A percentile compares a stretch with the other conserved stretches of the same genome.
These are phyloP conservation scores for Perodicticus potto DNA, from an alignment of 2,797 vertebrate genomes.

Conservation along the genomic window DNA sequence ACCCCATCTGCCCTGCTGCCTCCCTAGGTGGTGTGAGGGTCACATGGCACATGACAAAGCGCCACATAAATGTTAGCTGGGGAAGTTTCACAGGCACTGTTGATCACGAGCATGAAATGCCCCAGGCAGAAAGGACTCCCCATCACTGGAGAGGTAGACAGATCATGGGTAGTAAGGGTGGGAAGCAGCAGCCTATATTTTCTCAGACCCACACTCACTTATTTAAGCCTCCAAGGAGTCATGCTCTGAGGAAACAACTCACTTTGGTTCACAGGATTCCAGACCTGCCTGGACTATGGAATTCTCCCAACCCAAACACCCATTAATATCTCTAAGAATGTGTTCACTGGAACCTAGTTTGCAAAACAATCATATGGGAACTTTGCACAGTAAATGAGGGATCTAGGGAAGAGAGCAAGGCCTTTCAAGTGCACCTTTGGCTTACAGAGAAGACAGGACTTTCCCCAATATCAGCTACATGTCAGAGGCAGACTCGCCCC, in stretches of 20 bases:
- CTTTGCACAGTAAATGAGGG: not conserved
- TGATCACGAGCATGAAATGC: not conserved
- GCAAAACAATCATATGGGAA: not conserved
- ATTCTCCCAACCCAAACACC: not conserved
- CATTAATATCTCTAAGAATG: not conserved
- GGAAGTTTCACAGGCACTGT: not conserved
- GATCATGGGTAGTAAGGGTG: not conserved
- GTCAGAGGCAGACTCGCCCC: not conserved
- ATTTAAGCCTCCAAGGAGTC: not conserved
- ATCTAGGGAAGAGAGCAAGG: not conserved
- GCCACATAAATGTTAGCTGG: not conserved
- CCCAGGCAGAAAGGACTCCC: not conserved
- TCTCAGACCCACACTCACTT: not conserved
- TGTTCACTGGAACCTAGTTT: not conserved
- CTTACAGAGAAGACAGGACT: not conserved
- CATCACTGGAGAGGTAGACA: not conserved
- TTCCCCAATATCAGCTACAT: not conserved
- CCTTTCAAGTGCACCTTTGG: not conserved
- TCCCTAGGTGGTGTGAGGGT: not conserved
- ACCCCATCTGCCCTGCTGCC: not conserved
- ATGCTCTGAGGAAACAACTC: not conserved
- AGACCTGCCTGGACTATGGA: not conserved
- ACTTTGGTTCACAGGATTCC: not conserved
- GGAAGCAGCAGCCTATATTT: not conserved
- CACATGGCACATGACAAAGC: not conserved